A percentile compares a stretch with the other conserved stretches of the same genome.
These are phyloP conservation scores for Eilema sororculum DNA, from an alignment of 2,888 invertebrate species.

Conservation along the genomic window DNA sequence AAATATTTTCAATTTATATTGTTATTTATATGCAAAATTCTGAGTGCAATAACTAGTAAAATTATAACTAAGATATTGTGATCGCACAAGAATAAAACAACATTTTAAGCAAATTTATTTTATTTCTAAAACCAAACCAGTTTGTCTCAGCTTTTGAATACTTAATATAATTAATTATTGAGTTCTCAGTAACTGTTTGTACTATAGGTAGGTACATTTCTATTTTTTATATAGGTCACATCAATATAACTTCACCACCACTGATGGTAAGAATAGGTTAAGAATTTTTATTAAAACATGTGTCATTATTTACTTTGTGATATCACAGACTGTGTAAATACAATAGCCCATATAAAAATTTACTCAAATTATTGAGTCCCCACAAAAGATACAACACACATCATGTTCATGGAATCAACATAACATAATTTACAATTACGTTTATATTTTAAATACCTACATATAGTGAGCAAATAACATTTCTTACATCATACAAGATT, in stretches of 20 bases:
- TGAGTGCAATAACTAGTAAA: background rate
- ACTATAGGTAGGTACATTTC: slow-evolving; percentile 18
- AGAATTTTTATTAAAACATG: no score
- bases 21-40: background rate
- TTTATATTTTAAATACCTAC: background rate
- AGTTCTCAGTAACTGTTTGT: slow-evolving; percentile 6
- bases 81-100: slow-evolving; percentile 19
- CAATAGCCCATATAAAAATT: background rate
- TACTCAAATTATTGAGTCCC: no score
- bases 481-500: background rate
- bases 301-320: background rate
- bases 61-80: background rate
- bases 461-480: slow-evolving; percentile 2
- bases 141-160: slow-evolving; percentile 10
- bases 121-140: slow-evolving; percentile 20
- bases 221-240: background rate
- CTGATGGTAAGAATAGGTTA: no score
- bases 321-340: background rate
- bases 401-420: background rate
- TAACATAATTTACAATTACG: background rate
- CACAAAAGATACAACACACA: background rate
- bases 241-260: no score
- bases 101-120: slow-evolving; percentile 8
- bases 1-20: background rate
- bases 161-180: no score